Conservation (phyloP, 2,888 invertebrate genomes). For the Desoria tigrina region DNA sequence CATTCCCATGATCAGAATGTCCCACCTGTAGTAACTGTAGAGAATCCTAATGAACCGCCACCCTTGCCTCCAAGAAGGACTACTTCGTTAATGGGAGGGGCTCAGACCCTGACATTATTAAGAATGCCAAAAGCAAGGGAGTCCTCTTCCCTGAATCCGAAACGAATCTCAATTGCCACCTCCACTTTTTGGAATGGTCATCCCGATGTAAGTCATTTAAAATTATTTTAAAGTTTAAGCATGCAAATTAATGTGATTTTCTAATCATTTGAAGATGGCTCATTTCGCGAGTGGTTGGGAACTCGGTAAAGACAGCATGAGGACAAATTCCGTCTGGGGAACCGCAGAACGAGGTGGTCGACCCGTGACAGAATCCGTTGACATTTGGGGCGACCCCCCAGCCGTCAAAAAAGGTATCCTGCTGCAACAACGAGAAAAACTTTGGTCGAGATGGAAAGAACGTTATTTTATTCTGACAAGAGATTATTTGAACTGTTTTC, state of each 20-base stretch:
- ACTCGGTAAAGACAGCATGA: slow-evolving; percentile 43
- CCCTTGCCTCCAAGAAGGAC: slow-evolving; percentile 46
- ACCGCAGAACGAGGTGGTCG: slow-evolving; percentile 43
- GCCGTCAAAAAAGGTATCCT: slow-evolving; percentile 67
- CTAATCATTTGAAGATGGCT: slow-evolving; percentile 36
- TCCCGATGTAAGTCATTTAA: slow-evolving; percentile 46
- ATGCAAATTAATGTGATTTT: slow-evolving; percentile 3
- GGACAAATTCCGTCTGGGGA: slow-evolving; percentile 48
- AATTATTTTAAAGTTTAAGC: not conserved
- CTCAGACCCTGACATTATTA: slow-evolving; percentile 33
- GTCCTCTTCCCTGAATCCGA: slow-evolving; percentile 48
- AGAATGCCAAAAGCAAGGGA: slow-evolving; percentile 27
- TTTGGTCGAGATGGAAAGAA: slow-evolving; percentile 69
- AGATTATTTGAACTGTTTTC: slow-evolving; percentile 68
- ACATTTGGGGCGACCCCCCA: slow-evolving; percentile 56
- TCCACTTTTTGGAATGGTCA: slow-evolving; percentile 52
- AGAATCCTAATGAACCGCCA: slow-evolving; percentile 20
- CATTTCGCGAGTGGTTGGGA: slow-evolving; percentile 50
- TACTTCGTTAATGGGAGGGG: slow-evolving; percentile 30
- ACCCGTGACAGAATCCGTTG: slow-evolving; percentile 37
- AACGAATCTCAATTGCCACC: slow-evolving; percentile 52
- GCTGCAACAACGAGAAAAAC: slow-evolving; percentile 67
- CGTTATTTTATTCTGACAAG: slow-evolving; percentile 67
- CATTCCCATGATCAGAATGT: slow-evolving; percentile 2
- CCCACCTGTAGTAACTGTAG: slow-evolving; percentile 11